Conservation (phyloP, 2,797 vertebrate genomes). For the Pangasius mekongensis region DNA sequence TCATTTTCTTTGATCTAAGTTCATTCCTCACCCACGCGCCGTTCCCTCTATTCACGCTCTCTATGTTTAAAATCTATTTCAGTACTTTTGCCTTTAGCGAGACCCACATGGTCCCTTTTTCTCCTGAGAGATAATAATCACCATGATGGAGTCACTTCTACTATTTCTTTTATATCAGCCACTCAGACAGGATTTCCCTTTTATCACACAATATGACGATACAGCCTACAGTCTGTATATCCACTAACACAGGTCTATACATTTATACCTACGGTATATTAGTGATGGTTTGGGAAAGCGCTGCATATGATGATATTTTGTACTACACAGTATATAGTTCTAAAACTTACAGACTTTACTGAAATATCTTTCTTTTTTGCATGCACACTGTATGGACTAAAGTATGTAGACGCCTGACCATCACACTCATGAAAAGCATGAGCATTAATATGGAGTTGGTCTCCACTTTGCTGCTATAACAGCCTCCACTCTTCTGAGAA, state of each 20-base stretch:
- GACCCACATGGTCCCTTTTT: not conserved
- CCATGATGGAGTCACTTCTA: not conserved
- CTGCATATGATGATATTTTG: not conserved
- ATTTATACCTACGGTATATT: not conserved
- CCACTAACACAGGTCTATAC: no score
- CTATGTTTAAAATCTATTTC: conserved; percentile 39
- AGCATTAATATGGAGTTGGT: not conserved
- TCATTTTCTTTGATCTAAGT: conserved; percentile 55
- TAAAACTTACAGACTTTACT: not conserved
- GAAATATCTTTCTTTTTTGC: not conserved
- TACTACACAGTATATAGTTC: not conserved
- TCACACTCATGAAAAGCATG: not conserved
- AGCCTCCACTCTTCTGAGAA: not conserved
- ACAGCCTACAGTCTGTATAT: not conserved
- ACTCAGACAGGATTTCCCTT: not conserved
- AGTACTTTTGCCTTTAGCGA: conserved; percentile 24
- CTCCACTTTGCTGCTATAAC: not conserved
- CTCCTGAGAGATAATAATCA: not conserved
- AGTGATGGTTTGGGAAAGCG: not conserved
- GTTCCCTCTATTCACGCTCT: conserved; percentile 36
- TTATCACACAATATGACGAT: no score
- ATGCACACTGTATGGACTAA: not conserved
- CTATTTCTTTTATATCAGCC: conserved; percentile 11
- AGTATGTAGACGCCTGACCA: not conserved
- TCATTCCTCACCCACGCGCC: conserved; percentile 4